Evolutionary conservation across 1,140 invertebrate species (phyloP), one percentile per base, ranked within the genome.

Genomic region (Phthorimaea operculella): DNA sequence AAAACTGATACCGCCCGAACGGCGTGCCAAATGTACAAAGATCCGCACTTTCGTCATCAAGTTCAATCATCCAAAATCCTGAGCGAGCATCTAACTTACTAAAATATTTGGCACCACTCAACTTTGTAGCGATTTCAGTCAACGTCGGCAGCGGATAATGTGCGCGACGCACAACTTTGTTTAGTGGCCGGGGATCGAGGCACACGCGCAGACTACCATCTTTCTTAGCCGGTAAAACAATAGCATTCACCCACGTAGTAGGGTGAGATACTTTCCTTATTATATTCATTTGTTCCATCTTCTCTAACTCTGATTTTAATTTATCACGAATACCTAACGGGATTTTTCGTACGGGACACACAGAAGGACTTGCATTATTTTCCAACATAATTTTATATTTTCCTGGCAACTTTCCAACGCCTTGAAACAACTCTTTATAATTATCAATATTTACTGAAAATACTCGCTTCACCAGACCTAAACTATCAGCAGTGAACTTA

Each of bases 41-140:
- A 51, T 63, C 51, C 3, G 66, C 60, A 55, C 65, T 76, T 33
- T 78, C 54, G n/a, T 77, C 52, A 12, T 57, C 58, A 0, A 87
- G 55, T 44, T 70, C 53, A 10, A 87, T 59, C 54, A 83, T 70
- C 76, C 77, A 85, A 54, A 78, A 86, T 17, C 74, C 83, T 48
- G 64, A 56, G 18, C 61, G 59, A 1, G 64, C 66, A 59, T 87
- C 79, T 11, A 85, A 39, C 21, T 42, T 50, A 50, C 48, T 50
- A 33, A 50, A 50, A 50, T 50, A 50, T 14, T 11, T 11, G 7
- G 48, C 48, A 21, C 33, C 45, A n/a, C 18, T 18, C 17, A 56
- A 14, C 17, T 42, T 34, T 0, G 48, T 44, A 6, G 49, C 47
- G 9, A 56, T 28, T 15, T 56, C 54, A 18, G 33, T 52, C 6